Base-by-base conservation (phyloP, 2,888 invertebrate species). In the Rambutsinella grinnellia region DNA sequence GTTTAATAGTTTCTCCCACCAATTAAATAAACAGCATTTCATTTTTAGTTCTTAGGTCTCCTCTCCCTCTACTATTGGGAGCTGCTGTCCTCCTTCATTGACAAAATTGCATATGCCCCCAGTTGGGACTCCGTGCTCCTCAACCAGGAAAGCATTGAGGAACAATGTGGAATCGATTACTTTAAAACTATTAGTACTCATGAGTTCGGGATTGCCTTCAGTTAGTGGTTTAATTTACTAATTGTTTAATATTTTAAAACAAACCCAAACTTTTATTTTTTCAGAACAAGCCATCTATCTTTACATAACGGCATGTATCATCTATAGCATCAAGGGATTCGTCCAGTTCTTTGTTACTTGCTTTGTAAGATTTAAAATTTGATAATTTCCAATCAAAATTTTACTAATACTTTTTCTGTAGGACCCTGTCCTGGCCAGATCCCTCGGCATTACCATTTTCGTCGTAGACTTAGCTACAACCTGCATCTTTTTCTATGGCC, bases 301-400 rank as follows among this genome's bases (percentile, higher is more conserved):
- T 26, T 76, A 63, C n/a, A 15, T 63, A 3, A 27, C 47, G 3
- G 51, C 76, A 1, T 46, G 49, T 15, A 13, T 27, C 1, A 57
- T 69, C 13, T 76, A 46, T 49, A 36, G 44, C 17, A 6, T 53
- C 6, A 76, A 69, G 21, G 76, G 76, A 3, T 46, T 51, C 3
- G 2, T 63, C 23, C 69, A 69, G n/a, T 76, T 76, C 36, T 63
- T 76, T 23, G 36, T 70, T 3, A 76, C 76, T 23, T 76, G 70
- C 61, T 26, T 69, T 28, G 76, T 76, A 68, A 60, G 49, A 47
- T 49, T 19, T 49, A 26, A 17, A 10, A 57, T 57, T 21, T 63
- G 27, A 17, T 24, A 21, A 44, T 15, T 3, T n/a, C 19, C 8
- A 3, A 63, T 27, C n/a, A 26, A 26, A 63, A 51, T 46, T 57